phyloP scores from a whole-genome alignment of 2,113 vertebrate species.

The Tetrax tetrax region DNA sequence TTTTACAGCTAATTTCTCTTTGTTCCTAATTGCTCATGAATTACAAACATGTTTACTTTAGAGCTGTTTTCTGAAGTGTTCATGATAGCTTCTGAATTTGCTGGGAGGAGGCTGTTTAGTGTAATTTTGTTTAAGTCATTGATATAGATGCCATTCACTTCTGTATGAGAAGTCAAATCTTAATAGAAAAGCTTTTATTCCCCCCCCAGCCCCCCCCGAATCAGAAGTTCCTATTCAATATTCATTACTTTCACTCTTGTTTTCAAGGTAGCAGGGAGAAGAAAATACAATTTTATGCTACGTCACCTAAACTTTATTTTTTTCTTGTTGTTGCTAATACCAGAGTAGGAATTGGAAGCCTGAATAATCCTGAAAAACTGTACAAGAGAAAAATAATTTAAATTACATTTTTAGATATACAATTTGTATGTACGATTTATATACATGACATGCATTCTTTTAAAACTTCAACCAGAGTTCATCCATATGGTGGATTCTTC shows the following conservation, averaged over 20 bases:
- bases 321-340: background rate
- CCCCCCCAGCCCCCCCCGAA: accelerated
- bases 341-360: background rate
- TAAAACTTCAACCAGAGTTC: background rate
- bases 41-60: background rate
- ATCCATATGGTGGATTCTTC: background rate
- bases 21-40: background rate
- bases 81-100: background rate
- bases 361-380: background rate
- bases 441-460: background rate
- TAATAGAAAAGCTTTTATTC: background rate
- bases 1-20: background rate
- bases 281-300: background rate
- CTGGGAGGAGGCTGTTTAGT: background rate
- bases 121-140: background rate
- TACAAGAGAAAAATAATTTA: background rate
- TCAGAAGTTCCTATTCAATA: background rate
- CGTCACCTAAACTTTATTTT: background rate
- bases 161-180: background rate
- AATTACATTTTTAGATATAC: background rate
- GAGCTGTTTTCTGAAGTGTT: background rate
- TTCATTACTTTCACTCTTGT: background rate
- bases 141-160: background rate
- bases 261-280: background rate
- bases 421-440: background rate